Conservation (phyloP, 2,888 invertebrate species). For the Amiota mariae region DNA sequence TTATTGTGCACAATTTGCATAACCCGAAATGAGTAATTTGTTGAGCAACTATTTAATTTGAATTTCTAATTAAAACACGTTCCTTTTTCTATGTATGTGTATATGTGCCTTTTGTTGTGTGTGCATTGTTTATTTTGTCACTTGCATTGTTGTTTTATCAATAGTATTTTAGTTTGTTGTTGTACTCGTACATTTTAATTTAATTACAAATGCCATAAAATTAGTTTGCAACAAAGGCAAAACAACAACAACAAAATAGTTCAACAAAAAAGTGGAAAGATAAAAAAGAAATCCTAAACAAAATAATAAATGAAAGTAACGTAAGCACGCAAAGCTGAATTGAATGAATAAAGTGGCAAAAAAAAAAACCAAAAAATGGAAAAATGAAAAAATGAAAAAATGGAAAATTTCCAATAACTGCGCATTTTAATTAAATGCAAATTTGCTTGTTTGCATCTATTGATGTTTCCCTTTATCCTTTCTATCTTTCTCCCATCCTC, state of each 20-base stretch:
- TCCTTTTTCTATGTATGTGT: too few relatives aligned
- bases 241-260: too few relatives aligned
- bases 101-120: too few relatives aligned
- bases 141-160: not conserved
- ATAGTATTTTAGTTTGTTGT: slow-evolving; percentile 1
- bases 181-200: slow-evolving; percentile 15
- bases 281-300: not conserved
- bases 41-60: slow-evolving; percentile 10
- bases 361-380: too few relatives aligned
- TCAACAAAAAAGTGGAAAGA: not conserved
- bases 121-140: not conserved
- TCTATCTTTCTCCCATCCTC: not conserved
- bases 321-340: not conserved
- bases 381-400: too few relatives aligned
- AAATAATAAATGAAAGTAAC: not conserved
- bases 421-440: slow-evolving; percentile 43
- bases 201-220: slow-evolving; percentile 20
- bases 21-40: not conserved
- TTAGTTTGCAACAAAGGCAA: not conserved
- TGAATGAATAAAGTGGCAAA: not conserved
- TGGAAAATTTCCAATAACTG: slow-evolving; percentile 12
- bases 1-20: not conserved
- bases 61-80: slow-evolving; percentile 21
- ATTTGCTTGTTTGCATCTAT: slow-evolving; percentile 42
- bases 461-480: slow-evolving; percentile 29